Base-by-base conservation (phyloP, 2,888 invertebrate species). In the Pollenia griseotomentosa region DNA sequence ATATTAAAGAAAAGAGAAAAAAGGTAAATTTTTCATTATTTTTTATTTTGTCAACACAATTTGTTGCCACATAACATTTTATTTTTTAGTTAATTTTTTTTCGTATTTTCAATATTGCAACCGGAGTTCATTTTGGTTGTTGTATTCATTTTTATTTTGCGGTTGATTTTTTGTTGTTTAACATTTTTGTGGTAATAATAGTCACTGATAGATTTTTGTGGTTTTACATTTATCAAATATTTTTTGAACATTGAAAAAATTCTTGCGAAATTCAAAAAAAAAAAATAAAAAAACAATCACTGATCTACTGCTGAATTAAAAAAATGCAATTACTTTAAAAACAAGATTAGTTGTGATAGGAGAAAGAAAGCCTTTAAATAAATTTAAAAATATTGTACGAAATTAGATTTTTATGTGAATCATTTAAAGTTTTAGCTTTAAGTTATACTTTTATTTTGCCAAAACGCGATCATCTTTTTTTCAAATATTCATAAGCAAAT, bases 141-240 rank as follows among this genome's bases (percentile, higher is more conserved):
- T 51, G 48, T 61, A 46, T 65, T 66, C 61, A n/a, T 55, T 65
- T 53, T 65, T 42, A 23, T 44, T 40, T 77, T 23, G 44, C 7
- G 51, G 48, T 77, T n/a, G 23, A 40, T 40, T 16, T 46, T 33
- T 63, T 55, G n/a, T 44, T 48, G n/a, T 53, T 61, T 78, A n/a
- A 48, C 57, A 66, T 57, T 57, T 73, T 81, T 46, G 57, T 57
- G 73, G 42, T 55, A 23, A 14, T 23, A 57, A 57, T n/a, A 61
- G 59, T 61, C 61, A 63, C 51, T 80, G 79, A 80, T 81, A 65
- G 81, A 73, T 73, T 81, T 73, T 81, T 57, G 81, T 46, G 81
- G 81, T 81, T 81, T 81, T 33, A 57, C 51, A 63, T 40, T 51
- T 51, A 68, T 68, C 51, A 44, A 44, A 16, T 1, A 23, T 42